Evolutionary conservation across 2,888 invertebrate species (phyloP).

Genomic region (Agrochola macilenta): DNA sequence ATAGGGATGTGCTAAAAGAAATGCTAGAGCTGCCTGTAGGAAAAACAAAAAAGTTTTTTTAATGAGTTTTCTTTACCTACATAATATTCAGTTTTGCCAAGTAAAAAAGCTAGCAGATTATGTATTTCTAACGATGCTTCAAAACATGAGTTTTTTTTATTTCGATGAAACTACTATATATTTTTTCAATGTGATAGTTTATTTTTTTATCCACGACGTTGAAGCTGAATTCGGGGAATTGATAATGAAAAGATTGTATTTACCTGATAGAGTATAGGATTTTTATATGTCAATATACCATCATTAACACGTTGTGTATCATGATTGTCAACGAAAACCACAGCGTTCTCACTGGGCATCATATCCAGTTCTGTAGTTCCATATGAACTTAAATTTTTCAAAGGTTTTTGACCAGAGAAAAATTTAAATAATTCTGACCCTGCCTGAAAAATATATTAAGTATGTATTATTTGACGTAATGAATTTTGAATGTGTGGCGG

Average conservation of each 20-base stretch:
- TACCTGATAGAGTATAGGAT: constrained; percentile 92
- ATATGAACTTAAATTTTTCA: constrained; percentile 88
- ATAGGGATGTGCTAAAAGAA: constrained; percentile 95
- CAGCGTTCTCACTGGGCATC: constrained; percentile 90
- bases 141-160: background rate
- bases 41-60: background rate
- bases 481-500: background rate
- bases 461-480: background rate
- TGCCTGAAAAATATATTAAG: constrained; percentile 73
- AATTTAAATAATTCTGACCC: constrained; percentile 89
- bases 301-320: constrained; percentile 93
- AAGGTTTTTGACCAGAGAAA: constrained; percentile 90
- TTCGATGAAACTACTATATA: background rate
- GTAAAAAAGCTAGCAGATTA: background rate
- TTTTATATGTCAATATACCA: constrained; percentile 92
- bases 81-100: background rate
- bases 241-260: background rate
- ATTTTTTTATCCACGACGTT: too few relatives aligned
- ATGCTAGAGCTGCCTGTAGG: constrained; percentile 92
- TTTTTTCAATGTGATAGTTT: background rate
- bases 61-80: background rate
- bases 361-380: constrained; percentile 85
- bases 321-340: constrained; percentile 96
- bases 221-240: background rate
- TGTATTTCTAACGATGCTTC: background rate